Evolutionary conservation across 2,797 vertebrate genomes (phyloP).

Genomic region (Chelon labrosus): DNA sequence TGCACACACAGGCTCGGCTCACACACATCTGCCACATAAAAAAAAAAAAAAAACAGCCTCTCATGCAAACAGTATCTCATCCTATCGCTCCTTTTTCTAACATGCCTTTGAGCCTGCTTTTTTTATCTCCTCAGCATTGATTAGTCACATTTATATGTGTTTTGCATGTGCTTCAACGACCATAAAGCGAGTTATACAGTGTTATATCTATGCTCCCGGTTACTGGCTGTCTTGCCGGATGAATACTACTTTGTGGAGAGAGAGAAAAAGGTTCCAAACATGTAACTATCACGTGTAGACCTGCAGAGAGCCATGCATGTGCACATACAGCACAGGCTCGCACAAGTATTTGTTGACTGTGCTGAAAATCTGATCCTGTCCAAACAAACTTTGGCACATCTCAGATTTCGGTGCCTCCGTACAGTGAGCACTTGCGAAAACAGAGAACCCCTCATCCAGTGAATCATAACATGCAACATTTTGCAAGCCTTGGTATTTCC

Average conservation of each 20-base stretch:
- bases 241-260: constrained; percentile 10
- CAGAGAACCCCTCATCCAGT: background rate
- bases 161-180: constrained; percentile 38
- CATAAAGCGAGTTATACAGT: constrained; percentile 16
- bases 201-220: constrained; percentile 14
- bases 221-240: constrained; percentile 7
- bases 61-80: constrained; percentile 47
- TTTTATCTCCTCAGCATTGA: constrained; percentile 8
- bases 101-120: constrained; percentile 30
- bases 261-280: constrained; percentile 34
- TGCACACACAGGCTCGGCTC: background rate
- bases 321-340: constrained; percentile 15
- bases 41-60: background rate
- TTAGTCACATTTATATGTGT: constrained; percentile 18
- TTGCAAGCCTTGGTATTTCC: constrained; percentile 35
- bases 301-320: constrained; percentile 14
- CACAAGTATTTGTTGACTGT: constrained; percentile 18
- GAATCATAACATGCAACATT: constrained; percentile 34
- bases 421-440: constrained; percentile 30
- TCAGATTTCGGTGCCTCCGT: background rate
- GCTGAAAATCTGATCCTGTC: constrained; percentile 30
- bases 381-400: constrained; percentile 43
- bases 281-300: constrained; percentile 28
- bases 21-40: constrained; percentile 38
- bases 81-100: constrained; percentile 27